Conservation (phyloP, 2,113 vertebrate genomes). For the Marmota monax region DNA sequence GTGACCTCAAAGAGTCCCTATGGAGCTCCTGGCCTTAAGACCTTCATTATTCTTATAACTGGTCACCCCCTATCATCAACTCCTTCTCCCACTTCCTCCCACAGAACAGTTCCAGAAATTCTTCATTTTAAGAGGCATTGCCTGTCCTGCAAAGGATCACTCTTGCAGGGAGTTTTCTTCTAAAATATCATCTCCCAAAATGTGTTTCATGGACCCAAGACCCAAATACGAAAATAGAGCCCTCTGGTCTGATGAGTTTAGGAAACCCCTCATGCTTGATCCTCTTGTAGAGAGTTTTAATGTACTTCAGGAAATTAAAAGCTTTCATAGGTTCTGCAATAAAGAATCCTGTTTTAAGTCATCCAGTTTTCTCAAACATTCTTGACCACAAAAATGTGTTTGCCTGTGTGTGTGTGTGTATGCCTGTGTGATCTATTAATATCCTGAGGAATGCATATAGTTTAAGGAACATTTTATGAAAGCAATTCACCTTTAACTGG, state of each 20-base stretch:
- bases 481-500: not conserved
- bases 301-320: slow-evolving; percentile 38
- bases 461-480: slow-evolving; percentile 41
- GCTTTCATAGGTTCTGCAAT: not conserved
- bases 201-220: slow-evolving; percentile 23
- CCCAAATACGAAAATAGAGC: slow-evolving; percentile 21
- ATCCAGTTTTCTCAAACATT: slow-evolving; percentile 57
- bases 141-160: not conserved
- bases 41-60: slow-evolving; percentile 38
- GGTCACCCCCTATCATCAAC: not conserved
- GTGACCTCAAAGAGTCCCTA: not conserved
- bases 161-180: not conserved
- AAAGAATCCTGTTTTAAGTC: not conserved
- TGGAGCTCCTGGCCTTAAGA: not conserved
- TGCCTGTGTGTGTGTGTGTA: not conserved
- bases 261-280: slow-evolving; percentile 40
- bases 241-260: slow-evolving; percentile 24
- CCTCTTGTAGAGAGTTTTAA: slow-evolving; percentile 15
- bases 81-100: not conserved
- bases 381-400: slow-evolving; percentile 7
- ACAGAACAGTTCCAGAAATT: slow-evolving; percentile 6
- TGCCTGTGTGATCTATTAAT: not conserved
- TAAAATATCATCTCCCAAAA: slow-evolving; percentile 48
- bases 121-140: not conserved
- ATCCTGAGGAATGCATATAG: not conserved